These are phyloP conservation scores for Hemitrygon akajei DNA, from an alignment of 2,797 vertebrate genomes.

Conservation along the genomic window DNA sequence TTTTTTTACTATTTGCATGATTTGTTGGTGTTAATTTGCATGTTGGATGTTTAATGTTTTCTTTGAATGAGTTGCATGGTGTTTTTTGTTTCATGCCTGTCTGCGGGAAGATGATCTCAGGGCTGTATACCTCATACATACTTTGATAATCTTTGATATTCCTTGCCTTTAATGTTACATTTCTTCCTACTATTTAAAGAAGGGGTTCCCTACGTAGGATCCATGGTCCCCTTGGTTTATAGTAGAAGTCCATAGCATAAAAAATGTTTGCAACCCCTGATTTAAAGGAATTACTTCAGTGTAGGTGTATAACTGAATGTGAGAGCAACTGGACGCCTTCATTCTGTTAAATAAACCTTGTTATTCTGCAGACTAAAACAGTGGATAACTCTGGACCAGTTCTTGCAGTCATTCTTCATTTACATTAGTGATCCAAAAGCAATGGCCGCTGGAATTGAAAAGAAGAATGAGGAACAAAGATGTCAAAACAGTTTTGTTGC, in stretches of 20 bases:
- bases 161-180: neutral
- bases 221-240: no score
- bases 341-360: neutral
- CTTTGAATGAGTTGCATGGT: no score
- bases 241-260: no score
- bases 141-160: neutral
- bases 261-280: no score
- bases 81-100: no score
- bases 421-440: slow-evolving; percentile 14
- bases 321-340: neutral
- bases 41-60: no score
- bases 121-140: no score
- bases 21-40: no score
- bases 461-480: slow-evolving; percentile 24
- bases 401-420: slow-evolving; percentile 15
- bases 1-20: no score
- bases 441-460: neutral
- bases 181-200: neutral
- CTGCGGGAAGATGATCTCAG: no score
- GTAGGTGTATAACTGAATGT: neutral
- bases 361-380: neutral
- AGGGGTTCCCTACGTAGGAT: neutral
- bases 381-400: neutral
- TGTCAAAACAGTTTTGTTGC: slow-evolving; percentile 24
- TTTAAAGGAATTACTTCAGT: neutral